Percentiles rank a stretch among this genome's conserved stretches.
Conservation (phyloP, 2,888 invertebrate species). For the Latrodectus hesperus region DNA sequence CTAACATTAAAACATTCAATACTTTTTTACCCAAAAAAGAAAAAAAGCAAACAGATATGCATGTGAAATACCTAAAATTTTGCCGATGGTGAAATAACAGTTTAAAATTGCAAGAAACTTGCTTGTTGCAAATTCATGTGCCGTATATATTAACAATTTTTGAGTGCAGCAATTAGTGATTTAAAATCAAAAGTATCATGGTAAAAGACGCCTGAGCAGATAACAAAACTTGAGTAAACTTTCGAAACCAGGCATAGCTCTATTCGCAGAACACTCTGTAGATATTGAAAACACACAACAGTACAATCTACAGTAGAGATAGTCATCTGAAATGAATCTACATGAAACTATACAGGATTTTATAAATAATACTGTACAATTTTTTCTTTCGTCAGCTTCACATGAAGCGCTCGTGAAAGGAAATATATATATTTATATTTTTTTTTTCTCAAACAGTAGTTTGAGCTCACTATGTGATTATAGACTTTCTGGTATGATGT, state of each 20-base stretch:
- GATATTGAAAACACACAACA: constrained; percentile 45
- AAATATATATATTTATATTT: background rate
- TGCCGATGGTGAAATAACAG: background rate
- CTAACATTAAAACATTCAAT: too few species aligned
- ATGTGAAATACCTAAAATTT: too few species aligned
- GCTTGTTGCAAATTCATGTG: background rate
- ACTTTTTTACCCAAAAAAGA: too few species aligned
- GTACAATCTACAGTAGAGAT: constrained; percentile 58
- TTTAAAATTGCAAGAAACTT: constrained; percentile 12
- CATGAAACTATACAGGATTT: constrained; percentile 59
- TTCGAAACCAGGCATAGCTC: constrained; percentile 48
- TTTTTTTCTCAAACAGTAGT: background rate
- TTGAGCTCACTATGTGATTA: background rate
- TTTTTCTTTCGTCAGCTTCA: constrained; percentile 15
- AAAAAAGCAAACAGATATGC: too few species aligned
- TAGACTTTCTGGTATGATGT: background rate
- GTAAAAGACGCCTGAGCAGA: constrained; percentile 7
- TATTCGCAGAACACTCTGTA: constrained; percentile 51
- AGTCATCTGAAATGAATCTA: constrained; percentile 53
- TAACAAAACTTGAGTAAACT: constrained; percentile 26
- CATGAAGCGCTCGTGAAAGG: constrained; percentile 32
- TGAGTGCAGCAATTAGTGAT: constrained; percentile 18
- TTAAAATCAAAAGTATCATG: background rate
- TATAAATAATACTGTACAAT: constrained; percentile 62
- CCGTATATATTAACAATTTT: constrained; percentile 29